phyloP scores from a whole-genome alignment of 2,797 vertebrate species.

The Nyctalus aviator region DNA sequence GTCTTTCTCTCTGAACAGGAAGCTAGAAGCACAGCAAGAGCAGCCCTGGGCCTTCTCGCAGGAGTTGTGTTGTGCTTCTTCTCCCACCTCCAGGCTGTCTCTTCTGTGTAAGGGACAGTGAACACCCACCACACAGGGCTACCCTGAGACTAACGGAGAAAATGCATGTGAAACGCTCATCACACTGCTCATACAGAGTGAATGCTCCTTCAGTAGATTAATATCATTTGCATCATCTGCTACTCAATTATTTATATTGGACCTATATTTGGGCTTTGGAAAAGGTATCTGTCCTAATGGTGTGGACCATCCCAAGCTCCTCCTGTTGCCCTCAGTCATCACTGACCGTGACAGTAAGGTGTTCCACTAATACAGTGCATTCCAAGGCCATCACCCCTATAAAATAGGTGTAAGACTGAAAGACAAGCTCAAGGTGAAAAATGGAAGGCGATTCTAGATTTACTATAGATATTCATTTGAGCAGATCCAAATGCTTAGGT shows the following conservation, averaged over 20 bases:
- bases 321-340: neutral
- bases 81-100: neutral
- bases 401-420: neutral
- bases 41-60: neutral
- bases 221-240: neutral
- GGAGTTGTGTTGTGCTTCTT: neutral
- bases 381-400: neutral
- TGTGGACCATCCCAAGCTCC: neutral
- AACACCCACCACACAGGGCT: neutral
- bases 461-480: neutral
- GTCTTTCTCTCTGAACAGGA: neutral
- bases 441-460: neutral
- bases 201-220: neutral
- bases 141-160: neutral
- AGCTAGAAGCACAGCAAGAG: neutral
- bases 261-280: neutral
- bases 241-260: neutral
- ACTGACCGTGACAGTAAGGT: rapidly evolving
- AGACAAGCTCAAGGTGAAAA: neutral
- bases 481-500: neutral
- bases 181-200: rapidly evolving
- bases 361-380: neutral
- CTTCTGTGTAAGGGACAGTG: neutral
- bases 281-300: neutral
- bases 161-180: neutral